Percentiles rank a stretch among this genome's conserved stretches.
phyloP scores from a whole-genome alignment of 1,140 invertebrate genomes.

The Mercenaria mercenaria region DNA sequence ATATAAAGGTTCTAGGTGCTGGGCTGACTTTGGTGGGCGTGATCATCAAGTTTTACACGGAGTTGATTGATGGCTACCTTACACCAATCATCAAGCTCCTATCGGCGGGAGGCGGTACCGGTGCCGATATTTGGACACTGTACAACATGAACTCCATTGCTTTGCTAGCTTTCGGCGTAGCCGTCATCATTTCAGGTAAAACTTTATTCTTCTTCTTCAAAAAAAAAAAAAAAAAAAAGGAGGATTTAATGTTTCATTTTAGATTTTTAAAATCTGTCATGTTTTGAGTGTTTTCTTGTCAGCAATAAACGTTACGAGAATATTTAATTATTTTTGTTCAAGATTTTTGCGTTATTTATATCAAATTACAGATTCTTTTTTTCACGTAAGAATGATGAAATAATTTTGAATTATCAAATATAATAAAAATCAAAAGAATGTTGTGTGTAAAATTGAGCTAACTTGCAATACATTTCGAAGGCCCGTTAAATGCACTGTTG shows the following conservation, averaged over 20 bases:
- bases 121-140: conserved; percentile 35
- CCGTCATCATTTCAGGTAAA: conserved; percentile 18
- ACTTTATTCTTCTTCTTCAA: not conserved
- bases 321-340: too few species aligned
- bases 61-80: conserved; percentile 52
- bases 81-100: conserved; percentile 38
- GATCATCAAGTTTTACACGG: conserved; percentile 46
- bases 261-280: not conserved
- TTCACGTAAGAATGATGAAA: too few species aligned
- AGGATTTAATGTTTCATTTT: not conserved
- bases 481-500: too few species aligned
- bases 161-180: not conserved
- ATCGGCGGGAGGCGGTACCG: conserved; percentile 27
- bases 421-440: too few species aligned
- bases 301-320: not conserved
- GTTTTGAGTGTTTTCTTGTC: not conserved
- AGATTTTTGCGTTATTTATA: too few species aligned
- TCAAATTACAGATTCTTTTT: too few species aligned
- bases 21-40: conserved; percentile 29
- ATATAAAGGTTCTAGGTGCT: conserved; percentile 21
- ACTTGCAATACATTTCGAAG: too few species aligned
- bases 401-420: too few species aligned
- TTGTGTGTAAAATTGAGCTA: too few species aligned
- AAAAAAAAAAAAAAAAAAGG: too few species aligned
- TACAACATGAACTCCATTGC: conserved; percentile 13